Percentiles rank a stretch among this genome's conserved stretches.
phyloP scores from a whole-genome alignment of 2,888 invertebrate species.

The Andricus curvator region DNA sequence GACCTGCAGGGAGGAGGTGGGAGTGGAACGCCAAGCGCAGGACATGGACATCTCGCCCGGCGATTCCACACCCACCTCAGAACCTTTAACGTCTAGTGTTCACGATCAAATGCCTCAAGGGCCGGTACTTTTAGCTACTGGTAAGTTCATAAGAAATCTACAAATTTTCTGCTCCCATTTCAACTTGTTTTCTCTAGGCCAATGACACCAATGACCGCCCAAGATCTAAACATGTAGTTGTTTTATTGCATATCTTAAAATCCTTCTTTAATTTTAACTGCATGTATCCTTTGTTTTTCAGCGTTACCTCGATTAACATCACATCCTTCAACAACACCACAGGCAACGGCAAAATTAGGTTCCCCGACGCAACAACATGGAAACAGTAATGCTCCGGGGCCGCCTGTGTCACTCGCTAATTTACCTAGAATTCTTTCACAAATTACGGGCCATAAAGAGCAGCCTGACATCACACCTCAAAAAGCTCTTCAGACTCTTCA shows the following conservation, averaged over 20 bases:
- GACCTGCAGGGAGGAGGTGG: constrained; percentile 68
- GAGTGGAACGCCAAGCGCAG: constrained; percentile 81
- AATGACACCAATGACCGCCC: no score
- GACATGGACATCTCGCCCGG: constrained; percentile 98
- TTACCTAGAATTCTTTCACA: constrained; percentile 80
- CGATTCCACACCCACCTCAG: constrained; percentile 92
- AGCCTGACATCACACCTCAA: constrained; percentile 80
- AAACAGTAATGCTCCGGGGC: constrained; percentile 76
- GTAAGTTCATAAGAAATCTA: constrained; percentile 77
- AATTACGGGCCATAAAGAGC: constrained; percentile 79
- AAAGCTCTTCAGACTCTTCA: constrained; percentile 81
- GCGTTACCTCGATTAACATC: constrained; percentile 84
- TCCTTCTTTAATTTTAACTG: no score
- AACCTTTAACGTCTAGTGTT: constrained; percentile 81
- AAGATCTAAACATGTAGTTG: no score
- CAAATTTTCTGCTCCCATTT: constrained; percentile 61
- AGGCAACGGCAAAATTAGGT: constrained; percentile 72
- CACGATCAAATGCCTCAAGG: constrained; percentile 81
- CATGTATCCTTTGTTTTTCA: constrained; percentile 47
- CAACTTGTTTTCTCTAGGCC: no score
- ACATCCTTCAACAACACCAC: constrained; percentile 78
- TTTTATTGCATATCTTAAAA: no score
- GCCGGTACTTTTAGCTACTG: constrained; percentile 83
- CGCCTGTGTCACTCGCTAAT: constrained; percentile 78
- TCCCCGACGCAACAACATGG: constrained; percentile 71